A percentile compares a stretch with the other conserved stretches of the same genome.
Evolutionary conservation across 2,888 invertebrate species (phyloP).

Genomic region (Dermolepida albohirtum): DNA sequence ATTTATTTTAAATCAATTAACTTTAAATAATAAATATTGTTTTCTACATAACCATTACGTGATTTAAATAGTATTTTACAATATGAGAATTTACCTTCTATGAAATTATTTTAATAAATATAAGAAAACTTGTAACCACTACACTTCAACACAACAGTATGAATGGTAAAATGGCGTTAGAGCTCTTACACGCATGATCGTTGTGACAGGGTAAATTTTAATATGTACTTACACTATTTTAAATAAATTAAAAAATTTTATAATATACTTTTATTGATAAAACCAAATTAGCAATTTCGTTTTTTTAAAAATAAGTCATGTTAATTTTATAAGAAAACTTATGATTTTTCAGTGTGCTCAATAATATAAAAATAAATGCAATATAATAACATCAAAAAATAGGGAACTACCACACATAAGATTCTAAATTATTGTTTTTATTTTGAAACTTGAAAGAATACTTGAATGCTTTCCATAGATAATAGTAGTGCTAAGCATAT

Average conservation of each 20-base stretch:
- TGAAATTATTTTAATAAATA: slow-evolving; percentile 20
- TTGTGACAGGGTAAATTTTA: slow-evolving; percentile 9
- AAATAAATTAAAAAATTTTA: slow-evolving; percentile 1
- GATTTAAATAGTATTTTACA: slow-evolving; percentile 15
- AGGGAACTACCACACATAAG: slow-evolving; percentile 3
- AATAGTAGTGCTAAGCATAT: background rate
- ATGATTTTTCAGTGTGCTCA: slow-evolving; percentile 40
- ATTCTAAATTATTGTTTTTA: background rate
- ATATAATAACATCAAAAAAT: background rate
- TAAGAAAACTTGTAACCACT: slow-evolving; percentile 30
- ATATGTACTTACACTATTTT: slow-evolving; percentile 5
- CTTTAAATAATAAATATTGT: slow-evolving; percentile 33
- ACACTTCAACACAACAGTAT: slow-evolving; percentile 17
- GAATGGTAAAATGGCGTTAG: slow-evolving; percentile 44
- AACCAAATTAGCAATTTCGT: slow-evolving; percentile 1
- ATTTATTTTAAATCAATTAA: slow-evolving; percentile 37
- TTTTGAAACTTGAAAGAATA: too few species aligned
- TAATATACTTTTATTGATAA: slow-evolving; percentile 4
- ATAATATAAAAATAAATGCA: slow-evolving; percentile 19
- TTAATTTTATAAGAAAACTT: slow-evolving; percentile 37
- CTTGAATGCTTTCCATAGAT: too few species aligned
- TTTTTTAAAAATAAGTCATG: slow-evolving; percentile 34
- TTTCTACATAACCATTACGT: slow-evolving; percentile 32
- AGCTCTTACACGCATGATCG: slow-evolving; percentile 40
- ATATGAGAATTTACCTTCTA: slow-evolving; percentile 2